Conservation (phyloP, 2,888 invertebrate genomes). For the Cephus pygmeus region DNA sequence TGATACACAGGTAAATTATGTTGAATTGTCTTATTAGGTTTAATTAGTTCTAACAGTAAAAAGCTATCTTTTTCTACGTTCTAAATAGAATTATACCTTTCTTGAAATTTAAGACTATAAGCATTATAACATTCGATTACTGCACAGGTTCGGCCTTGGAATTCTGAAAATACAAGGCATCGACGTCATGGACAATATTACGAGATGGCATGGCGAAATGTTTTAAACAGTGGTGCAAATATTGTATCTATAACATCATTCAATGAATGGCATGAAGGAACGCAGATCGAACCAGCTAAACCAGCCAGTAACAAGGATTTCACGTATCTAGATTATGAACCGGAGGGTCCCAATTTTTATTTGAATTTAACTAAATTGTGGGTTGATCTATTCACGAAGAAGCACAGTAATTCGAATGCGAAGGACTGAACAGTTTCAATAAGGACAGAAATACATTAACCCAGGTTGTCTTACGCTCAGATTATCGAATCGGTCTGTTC, state of each 20-base stretch:
- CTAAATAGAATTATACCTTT: neutral
- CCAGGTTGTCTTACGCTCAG: slow-evolving; percentile 1
- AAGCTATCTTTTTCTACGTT: neutral
- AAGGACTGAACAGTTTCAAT: neutral
- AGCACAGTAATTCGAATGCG: slow-evolving; percentile 21
- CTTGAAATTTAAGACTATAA: neutral
- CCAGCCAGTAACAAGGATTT: slow-evolving; percentile 62
- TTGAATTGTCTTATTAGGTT: neutral
- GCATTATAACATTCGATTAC: neutral
- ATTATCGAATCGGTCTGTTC: neutral
- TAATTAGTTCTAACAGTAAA: neutral
- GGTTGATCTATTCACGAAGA: slow-evolving; percentile 68
- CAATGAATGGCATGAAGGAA: slow-evolving; percentile 82
- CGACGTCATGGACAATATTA: slow-evolving; percentile 74
- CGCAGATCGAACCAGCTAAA: slow-evolving; percentile 77
- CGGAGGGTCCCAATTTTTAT: slow-evolving; percentile 73
- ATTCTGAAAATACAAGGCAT: slow-evolving; percentile 67
- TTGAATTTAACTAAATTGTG: slow-evolving; percentile 73
- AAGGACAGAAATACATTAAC: neutral
- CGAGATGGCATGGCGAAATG: slow-evolving; percentile 73
- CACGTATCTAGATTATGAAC: slow-evolving; percentile 72
- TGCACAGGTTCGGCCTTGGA: slow-evolving; percentile 70
- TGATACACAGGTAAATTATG: slow-evolving; percentile 69
- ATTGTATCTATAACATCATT: slow-evolving; percentile 77
- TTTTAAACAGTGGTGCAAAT: slow-evolving; percentile 69